Evolutionary conservation across 2,888 invertebrate species (phyloP).

Genomic region (Metalampra italica): DNA sequence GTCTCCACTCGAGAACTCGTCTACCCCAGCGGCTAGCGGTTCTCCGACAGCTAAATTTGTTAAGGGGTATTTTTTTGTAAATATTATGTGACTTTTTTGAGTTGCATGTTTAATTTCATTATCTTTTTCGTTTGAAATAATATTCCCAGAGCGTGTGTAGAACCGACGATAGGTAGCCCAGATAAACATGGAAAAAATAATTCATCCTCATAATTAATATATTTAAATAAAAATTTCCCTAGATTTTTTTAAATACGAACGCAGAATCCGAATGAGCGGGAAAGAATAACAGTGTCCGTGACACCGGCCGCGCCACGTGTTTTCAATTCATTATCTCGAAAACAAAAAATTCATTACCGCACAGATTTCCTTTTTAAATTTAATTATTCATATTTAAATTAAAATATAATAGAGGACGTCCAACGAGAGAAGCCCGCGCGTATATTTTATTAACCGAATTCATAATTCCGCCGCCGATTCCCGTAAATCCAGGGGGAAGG

Average conservation of each 20-base stretch:
- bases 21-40: too few species aligned
- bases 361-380: conserved; percentile 76
- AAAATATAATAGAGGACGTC: conserved; percentile 75
- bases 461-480: conserved; percentile 74
- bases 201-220: conserved; percentile 67
- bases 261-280: conserved; percentile 70
- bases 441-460: conserved; percentile 79
- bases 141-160: conserved; percentile 30
- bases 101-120: neutral
- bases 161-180: conserved; percentile 45
- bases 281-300: conserved; percentile 65
- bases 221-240: conserved; percentile 53
- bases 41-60: too few species aligned
- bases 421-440: conserved; percentile 68
- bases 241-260: conserved; percentile 51
- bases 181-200: conserved; percentile 60
- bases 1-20: too few species aligned
- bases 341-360: conserved; percentile 78
- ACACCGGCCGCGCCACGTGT: conserved; percentile 63
- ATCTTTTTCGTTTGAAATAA: neutral
- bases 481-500: conserved; percentile 53
- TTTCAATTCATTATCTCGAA: conserved; percentile 79
- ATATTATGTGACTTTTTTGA: too few species aligned
- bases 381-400: conserved; percentile 79
- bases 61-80: too few species aligned